A percentile compares a stretch with the other conserved stretches of the same genome.
These are phyloP conservation scores for Timandra comae DNA, from an alignment of 2,888 invertebrate species.

Conservation along the genomic window DNA sequence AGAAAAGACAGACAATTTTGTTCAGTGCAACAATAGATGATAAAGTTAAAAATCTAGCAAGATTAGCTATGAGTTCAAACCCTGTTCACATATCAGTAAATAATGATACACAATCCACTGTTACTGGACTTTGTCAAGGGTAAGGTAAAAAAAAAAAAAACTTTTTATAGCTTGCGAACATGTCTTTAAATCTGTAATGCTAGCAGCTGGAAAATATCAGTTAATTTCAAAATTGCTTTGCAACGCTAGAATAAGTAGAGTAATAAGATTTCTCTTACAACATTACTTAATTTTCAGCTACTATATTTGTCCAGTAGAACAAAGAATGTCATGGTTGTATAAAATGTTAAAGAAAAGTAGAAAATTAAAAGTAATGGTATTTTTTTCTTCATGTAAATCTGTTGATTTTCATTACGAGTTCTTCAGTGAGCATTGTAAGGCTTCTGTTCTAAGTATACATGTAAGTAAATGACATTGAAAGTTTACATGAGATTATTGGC, in stretches of 20 bases:
- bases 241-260: too few relatives aligned
- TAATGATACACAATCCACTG: slow-evolving; percentile 84
- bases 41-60: slow-evolving; percentile 91
- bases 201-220: too few relatives aligned
- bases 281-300: slow-evolving; percentile 76
- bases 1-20: slow-evolving; percentile 93
- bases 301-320: slow-evolving; percentile 94
- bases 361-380: slow-evolving; percentile 96
- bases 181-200: too few relatives aligned
- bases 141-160: too few relatives aligned
- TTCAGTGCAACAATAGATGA: slow-evolving; percentile 98
- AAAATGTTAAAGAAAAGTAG: slow-evolving; percentile 96
- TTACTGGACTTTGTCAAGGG: slow-evolving; percentile 87
- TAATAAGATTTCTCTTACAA: too few relatives aligned
- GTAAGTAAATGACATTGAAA: too few relatives aligned
- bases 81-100: slow-evolving; percentile 93
- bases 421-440: slow-evolving; percentile 91
- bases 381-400: slow-evolving; percentile 97
- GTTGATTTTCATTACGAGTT: slow-evolving; percentile 97
- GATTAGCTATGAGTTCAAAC: slow-evolving; percentile 90
- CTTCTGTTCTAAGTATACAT: slow-evolving; percentile 94
- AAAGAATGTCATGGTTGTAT: slow-evolving; percentile 91
- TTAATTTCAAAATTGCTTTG: too few relatives aligned
- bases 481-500: too few relatives aligned
- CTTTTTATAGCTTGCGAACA: too few relatives aligned